Conservation (phyloP, 2,113 vertebrate genomes). For the Microcebus tavaratra region DNA sequence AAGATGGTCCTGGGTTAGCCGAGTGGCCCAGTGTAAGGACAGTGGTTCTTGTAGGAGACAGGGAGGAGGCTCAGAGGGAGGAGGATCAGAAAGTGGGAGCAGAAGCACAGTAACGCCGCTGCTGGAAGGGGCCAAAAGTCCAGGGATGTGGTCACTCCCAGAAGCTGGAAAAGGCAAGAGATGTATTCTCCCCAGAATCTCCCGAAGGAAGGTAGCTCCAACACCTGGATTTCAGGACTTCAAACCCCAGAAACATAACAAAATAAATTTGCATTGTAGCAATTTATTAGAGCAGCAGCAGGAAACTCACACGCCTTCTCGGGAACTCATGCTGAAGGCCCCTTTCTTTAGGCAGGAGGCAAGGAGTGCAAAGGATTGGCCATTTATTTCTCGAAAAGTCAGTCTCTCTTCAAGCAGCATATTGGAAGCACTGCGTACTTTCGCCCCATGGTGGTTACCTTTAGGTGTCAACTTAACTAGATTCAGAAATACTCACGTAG, state of each 20-base stretch:
- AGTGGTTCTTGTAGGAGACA: not conserved
- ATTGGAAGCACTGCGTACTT: rapidly evolving
- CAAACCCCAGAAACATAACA: not conserved
- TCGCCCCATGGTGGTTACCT: not conserved
- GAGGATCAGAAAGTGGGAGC: rapidly evolving
- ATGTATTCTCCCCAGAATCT: rapidly evolving
- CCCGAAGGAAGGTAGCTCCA: too few relatives aligned
- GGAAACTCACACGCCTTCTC: rapidly evolving
- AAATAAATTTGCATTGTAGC: too few relatives aligned
- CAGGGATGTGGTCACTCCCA: not conserved
- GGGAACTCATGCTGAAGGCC: rapidly evolving
- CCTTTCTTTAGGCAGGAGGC: not conserved
- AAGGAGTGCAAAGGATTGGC: rapidly evolving
- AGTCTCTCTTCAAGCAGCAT: not conserved
- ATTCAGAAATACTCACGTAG: not conserved
- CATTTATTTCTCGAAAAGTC: not conserved
- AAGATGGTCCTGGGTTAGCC: too few relatives aligned
- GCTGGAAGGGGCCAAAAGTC: too few relatives aligned
- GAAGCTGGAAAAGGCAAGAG: rapidly evolving
- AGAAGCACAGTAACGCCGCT: rapidly evolving
- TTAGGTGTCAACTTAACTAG: not conserved
- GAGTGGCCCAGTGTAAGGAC: rapidly evolving
- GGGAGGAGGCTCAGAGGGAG: too few relatives aligned
- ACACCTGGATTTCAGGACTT: not conserved
- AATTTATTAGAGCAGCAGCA: not conserved